Evolutionary conservation across 2,113 vertebrate genomes (phyloP).

Genomic region (Bostrychus sinensis): DNA sequence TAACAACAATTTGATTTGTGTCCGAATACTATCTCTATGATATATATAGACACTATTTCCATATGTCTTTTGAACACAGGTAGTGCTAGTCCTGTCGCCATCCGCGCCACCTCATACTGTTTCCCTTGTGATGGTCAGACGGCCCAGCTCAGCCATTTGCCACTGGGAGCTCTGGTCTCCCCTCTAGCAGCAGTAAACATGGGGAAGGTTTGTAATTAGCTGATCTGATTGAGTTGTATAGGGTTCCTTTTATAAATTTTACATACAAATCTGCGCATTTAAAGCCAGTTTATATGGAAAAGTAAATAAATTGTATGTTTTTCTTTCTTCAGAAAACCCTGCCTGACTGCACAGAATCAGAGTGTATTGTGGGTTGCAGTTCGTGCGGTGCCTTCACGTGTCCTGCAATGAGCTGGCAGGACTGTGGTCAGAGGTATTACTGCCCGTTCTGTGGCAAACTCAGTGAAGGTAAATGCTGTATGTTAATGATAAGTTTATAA

Average conservation of each 20-base stretch:
- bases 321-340: conserved; percentile 39
- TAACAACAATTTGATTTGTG: conserved; percentile 37
- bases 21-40: no score
- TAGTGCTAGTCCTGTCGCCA: conserved; percentile 69
- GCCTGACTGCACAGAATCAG: conserved; percentile 56
- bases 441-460: conserved; percentile 82
- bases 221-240: not conserved
- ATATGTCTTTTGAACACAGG: conserved; percentile 52
- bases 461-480: conserved; percentile 65
- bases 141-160: conserved; percentile 73
- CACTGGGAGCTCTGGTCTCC: conserved; percentile 76
- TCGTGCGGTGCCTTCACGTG: conserved; percentile 80
- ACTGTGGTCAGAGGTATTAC: conserved; percentile 81
- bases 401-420: conserved; percentile 79
- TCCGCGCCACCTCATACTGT: conserved; percentile 76
- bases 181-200: conserved; percentile 57
- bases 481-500: not conserved
- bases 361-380: conserved; percentile 67
- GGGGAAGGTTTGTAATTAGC: conserved; percentile 60
- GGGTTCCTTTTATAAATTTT: no score
- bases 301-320: not conserved
- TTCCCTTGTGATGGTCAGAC: conserved; percentile 74
- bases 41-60: no score
- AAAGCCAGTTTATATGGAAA: not conserved
- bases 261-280: not conserved